These are phyloP conservation scores for Todus mexicanus DNA, from an alignment of 2,797 vertebrate species.

Conservation along the genomic window DNA sequence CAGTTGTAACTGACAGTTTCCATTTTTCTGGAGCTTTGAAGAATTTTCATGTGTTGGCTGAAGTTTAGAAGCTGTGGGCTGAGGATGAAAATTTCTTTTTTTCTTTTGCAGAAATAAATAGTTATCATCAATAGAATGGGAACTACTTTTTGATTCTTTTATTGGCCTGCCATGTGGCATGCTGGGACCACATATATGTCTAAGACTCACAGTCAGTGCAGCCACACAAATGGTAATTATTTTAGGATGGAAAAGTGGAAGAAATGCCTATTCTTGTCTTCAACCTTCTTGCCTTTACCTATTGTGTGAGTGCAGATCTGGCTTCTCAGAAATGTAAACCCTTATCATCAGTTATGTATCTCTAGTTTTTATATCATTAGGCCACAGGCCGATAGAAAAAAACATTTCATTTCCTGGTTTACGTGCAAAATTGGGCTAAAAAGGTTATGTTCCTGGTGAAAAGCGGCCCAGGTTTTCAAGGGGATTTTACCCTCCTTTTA, in stretches of 20 bases:
- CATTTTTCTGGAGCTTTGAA: background rate
- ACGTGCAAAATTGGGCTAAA: background rate
- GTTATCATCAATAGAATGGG: background rate
- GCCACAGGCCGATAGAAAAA: background rate
- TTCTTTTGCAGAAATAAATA: background rate
- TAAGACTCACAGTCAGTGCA: background rate
- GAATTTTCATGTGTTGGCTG: background rate
- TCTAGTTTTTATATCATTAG: background rate
- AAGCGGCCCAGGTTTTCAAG: background rate
- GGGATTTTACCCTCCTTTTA: slow-evolving; percentile 18
- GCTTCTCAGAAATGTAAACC: background rate
- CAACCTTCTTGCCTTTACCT: background rate
- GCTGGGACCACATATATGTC: background rate
- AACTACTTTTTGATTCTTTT: background rate
- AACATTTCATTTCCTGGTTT: background rate
- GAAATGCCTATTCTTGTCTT: background rate
- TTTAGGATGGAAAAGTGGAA: background rate
- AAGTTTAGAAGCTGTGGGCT: background rate
- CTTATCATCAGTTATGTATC: background rate
- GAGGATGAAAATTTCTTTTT: background rate
- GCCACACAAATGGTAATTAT: background rate
- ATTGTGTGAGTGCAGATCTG: background rate
- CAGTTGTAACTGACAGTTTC: background rate
- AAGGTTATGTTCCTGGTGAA: background rate
- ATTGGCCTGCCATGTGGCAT: background rate